Base-by-base conservation (phyloP, 2,797 vertebrate genomes). In the Enteromius argenteus region DNA sequence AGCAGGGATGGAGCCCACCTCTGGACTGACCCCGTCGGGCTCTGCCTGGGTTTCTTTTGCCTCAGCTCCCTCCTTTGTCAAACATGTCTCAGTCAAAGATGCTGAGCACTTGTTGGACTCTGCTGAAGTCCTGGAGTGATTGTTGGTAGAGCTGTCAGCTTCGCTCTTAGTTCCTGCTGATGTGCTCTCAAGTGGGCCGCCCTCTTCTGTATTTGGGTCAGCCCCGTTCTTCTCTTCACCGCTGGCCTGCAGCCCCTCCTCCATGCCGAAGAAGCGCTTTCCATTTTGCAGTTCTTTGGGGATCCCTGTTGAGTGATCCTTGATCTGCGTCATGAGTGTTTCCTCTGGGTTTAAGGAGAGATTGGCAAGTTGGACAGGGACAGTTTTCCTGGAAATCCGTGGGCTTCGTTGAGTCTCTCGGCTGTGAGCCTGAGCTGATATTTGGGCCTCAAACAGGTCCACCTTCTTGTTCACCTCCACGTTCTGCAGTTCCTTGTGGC, bases 391-490 rank as follows among this genome's bases (percentile, higher is more conserved):
- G 3, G 92, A 89, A 9, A 91, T 78, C 27, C 93, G 93, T 5
- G 98, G 97, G 89, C 97, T 98, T 44, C 93, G 95, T 7, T 95
- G 96, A 0, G 90, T 91, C 80, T 94, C 96, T 32, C 87, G 92
- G 19, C 88, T 95, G 53, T 95, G 95, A 0, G 95, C 97, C 93
- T 97, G 96, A 84, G 93, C 90, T 2, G 95, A 96, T 91, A 99
- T 98, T 82, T 97, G 97, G 0, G 97, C 96, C 92, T 99, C 98
- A 4, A 98, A 99, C 81, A 98, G 94, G 85, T 93, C 97, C 90
- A 98, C 97, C 90, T 96, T 96, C 91, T 95, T 94, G 86, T 92
- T 96, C 90, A 99, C 97, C 93, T 98, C 97, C 32, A 98, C 97
- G 6, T 97, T 96, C 91, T 98, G 97, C 89, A 99, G 93, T 92